Base-by-base conservation (phyloP, 2,888 invertebrate species). In the Euclidia mi region DNA sequence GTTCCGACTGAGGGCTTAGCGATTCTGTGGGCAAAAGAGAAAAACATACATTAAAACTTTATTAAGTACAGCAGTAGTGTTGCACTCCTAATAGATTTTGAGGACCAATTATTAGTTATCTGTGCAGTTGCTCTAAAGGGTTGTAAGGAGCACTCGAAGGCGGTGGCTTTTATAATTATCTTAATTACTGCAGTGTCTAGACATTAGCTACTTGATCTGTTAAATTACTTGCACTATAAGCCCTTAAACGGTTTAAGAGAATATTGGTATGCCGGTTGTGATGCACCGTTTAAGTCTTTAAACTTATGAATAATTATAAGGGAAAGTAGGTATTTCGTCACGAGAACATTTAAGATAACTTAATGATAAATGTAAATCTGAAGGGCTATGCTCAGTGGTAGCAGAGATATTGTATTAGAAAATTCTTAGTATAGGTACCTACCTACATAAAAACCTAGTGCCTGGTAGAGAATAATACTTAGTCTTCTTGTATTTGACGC, bases 1-100 rank as follows among this genome's bases (percentile, higher is more conserved):
- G 92, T 60, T 94, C 94, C 2, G 93, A 92, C 65, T 93, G 93
- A 1, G 94, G 93, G 56, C 94, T 94, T n/a, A 93, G 67, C 0
- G 94, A 94, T 75, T 94, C 94, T 94, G 91, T 70, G 79, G 56
- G 87, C 88, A 93, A 92, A 51, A 12, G 20, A n/a, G 35, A 7
- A 25, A 9, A 20, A 31, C 10, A 42, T 35, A 11, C 37, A 7
- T 34, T 12, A 2, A 25, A 9, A 20, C 25, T n/a, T n/a, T n/a
- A n/a, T n/a, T n/a, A n/a, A 31, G 18, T 14, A 14, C 50, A 15
- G 10, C 25, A 32, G 3, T 3, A n/a, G 12, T 15, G 11, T 52
- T 65, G 65, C 67, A 65, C 45, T 61, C 60, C 65, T 65, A 70
- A 70, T 76, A 61, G 56, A 58, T 69, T 67, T 61, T 65, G 71